Evolutionary conservation across 2,113 vertebrate genomes (phyloP).

Genomic region (Suncus etruscus): DNA sequence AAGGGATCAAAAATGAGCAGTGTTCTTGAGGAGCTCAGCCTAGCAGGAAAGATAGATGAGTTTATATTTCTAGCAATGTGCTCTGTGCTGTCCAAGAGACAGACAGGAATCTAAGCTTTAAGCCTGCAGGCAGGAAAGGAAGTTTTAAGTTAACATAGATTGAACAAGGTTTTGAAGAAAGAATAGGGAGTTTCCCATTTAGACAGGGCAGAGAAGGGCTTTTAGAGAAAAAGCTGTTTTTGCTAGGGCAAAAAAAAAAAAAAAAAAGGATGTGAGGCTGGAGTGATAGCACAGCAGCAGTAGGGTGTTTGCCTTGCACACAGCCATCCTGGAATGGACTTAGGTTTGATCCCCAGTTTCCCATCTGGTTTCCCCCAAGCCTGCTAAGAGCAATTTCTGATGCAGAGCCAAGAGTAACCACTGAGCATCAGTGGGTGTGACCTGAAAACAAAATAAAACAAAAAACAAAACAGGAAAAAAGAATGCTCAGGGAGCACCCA

Average conservation of each 20-base stretch:
- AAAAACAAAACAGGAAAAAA: neutral
- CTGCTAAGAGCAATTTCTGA: too few species aligned
- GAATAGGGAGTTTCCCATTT: neutral
- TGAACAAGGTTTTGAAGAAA: conserved; percentile 34
- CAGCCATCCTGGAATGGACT: too few species aligned
- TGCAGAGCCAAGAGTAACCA: too few species aligned
- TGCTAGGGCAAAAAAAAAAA: neutral
- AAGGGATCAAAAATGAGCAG: conserved; percentile 42
- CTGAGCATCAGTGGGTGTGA: too few species aligned
- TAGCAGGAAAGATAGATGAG: neutral
- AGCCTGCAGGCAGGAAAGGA: neutral
- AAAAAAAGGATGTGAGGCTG: neutral
- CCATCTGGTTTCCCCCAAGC: too few species aligned
- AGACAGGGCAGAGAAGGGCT: neutral
- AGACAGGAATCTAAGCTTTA: neutral
- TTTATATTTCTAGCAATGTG: neutral
- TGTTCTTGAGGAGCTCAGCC: neutral
- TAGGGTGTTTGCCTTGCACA: too few species aligned
- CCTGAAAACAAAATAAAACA: too few species aligned
- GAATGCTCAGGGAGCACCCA: neutral
- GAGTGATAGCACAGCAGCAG: too few species aligned
- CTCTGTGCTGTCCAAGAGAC: neutral
- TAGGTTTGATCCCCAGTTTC: too few species aligned
- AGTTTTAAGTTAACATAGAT: neutral
- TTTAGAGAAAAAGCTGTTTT: neutral